A percentile compares a stretch with the other conserved stretches of the same genome.
phyloP scores from a whole-genome alignment of 37 sponge, comb jelly and placozoan genomes.

The Lycopodina hypogea region DNA sequence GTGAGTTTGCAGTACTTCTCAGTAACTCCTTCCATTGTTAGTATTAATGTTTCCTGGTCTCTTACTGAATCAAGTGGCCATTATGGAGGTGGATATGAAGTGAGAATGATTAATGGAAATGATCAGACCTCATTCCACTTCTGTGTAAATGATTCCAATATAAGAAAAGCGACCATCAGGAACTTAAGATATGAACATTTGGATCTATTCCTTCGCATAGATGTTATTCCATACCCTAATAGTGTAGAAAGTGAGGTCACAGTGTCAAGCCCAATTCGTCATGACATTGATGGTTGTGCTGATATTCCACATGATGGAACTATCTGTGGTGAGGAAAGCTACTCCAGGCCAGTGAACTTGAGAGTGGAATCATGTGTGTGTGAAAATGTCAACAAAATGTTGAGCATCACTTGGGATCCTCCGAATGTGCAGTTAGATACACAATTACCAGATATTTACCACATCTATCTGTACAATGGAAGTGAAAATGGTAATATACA shows the following conservation, averaged over 20 bases:
- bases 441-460: background rate
- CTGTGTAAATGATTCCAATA: background rate
- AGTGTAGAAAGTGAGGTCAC: background rate
- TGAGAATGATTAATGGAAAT: background rate
- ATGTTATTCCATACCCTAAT: background rate
- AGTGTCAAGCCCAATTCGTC: background rate
- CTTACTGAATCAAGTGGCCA: background rate
- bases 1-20: background rate
- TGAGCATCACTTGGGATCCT: constrained; percentile 1
- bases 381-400: background rate
- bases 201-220: background rate
- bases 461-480: background rate
- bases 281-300: background rate
- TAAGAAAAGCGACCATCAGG: background rate
- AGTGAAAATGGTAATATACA: too few species aligned
- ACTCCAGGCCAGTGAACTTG: background rate
- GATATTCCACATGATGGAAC: background rate
- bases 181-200: background rate
- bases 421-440: background rate
- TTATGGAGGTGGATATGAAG: constrained; percentile 1
- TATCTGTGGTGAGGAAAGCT: background rate
- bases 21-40: background rate
- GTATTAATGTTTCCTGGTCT: background rate
- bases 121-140: background rate
- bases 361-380: background rate